Base-by-base conservation (phyloP, 2,113 vertebrate species). In the Leucosticte australis region DNA sequence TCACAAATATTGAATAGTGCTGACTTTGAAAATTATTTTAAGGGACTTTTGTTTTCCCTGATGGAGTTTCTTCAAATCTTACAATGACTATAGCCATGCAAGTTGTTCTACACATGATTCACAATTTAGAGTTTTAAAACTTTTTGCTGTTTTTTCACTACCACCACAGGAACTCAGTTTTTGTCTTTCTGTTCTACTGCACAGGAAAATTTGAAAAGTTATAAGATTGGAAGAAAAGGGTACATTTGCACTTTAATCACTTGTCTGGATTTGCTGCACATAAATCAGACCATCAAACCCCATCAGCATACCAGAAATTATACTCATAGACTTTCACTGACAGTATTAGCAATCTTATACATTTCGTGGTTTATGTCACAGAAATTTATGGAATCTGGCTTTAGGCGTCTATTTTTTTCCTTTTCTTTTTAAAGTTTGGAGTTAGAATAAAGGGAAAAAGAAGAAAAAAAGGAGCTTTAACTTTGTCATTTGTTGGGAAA, bases 191-290 rank as follows among this genome's bases (percentile, higher is more conserved):
- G 23, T 80, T 94, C 62, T 39, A 52, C 30, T 63, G 35, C 60
- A 87, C 22, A 70, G 30, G 13, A 89, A 87, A 64, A 87, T 57
- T 18, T 59, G 21, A 52, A 77, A 88, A 93, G 55, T 83, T 88
- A 23, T 71, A 68, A 63, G 87, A 94, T 93, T 86, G 88, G 59
- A 77, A 94, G 53, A 89, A 96, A 95, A 95, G 83, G 65, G 87
- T 94, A 91, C 75, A 95, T 95, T 95, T 94, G 90, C 91, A 96
- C 82, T 95, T 95, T 93, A 96, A 93, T 95, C 46, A 70, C 50
- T 74, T 83, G 10, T 77, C 95, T 91, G 67, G 63, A 85, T 92
- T 92, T 93, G 11, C 55, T 80, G 50, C 60, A 83, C 57, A 87
- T 92, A 91, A 95, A 91, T 95, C 91, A 95, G 69, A 74, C 11